Percentiles rank a stretch among this genome's conserved stretches.
Evolutionary conservation across 30 jellyfish, hydroid and myxozoan genomes (phyloP).

Genomic region (Hydra vulgaris): DNA sequence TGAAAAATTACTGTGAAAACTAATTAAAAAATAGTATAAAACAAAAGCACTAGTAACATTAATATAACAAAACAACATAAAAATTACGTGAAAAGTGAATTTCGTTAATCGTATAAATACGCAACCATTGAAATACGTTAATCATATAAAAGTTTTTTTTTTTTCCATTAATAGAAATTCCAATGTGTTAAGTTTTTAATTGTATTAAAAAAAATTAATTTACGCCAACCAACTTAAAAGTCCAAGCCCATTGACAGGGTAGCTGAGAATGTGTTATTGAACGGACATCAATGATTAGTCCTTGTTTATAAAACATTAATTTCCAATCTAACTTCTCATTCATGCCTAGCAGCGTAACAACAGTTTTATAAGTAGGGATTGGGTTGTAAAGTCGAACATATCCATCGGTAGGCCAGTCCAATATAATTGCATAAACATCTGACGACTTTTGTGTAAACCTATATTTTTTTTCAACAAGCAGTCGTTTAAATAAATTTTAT

Average conservation of each 20-base stretch:
- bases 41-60: too few species aligned
- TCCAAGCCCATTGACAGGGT: constrained; percentile 45
- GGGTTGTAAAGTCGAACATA: constrained; percentile 8
- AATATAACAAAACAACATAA: too few species aligned
- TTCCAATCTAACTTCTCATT: constrained; percentile 7
- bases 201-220: neutral
- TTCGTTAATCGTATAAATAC: too few species aligned
- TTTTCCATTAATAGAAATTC: too few species aligned
- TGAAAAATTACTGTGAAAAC: too few species aligned
- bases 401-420: constrained; percentile 34
- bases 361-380: constrained; percentile 14
- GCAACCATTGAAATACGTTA: too few species aligned
- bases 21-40: too few species aligned
- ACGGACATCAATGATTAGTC: constrained; percentile 32
- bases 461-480: constrained; percentile 7
- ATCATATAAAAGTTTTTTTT: too few species aligned
- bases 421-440: constrained; percentile 19
- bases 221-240: constrained; percentile 7
- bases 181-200: too few species aligned
- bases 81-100: too few species aligned
- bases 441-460: constrained; percentile 27
- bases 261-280: neutral
- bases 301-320: constrained; percentile 22
- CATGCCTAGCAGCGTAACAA: constrained; percentile 21
- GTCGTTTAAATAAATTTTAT: neutral